Base-by-base conservation (phyloP, 92 coral and sea anemone genomes). In the Porites evermanni region DNA sequence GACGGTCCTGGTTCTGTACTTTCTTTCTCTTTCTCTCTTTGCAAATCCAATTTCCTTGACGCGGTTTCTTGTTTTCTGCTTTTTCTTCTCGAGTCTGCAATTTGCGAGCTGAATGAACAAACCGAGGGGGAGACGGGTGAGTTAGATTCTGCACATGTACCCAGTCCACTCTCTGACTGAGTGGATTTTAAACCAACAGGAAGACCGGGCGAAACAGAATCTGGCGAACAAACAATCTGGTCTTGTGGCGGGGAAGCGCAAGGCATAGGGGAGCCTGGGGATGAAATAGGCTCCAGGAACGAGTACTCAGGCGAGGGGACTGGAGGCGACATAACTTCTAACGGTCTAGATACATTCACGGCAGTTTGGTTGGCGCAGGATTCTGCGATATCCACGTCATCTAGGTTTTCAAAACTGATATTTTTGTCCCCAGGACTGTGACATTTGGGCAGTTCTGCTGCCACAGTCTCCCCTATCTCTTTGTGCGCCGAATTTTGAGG, bases 291-390 rank as follows among this genome's bases (percentile, higher is more conserved):
- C 9, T 82, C 88, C 20, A 84, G 47, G 59, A 90, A 90, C 2
- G 89, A 75, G 86, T 90, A 92, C 7, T 88, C 86, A 4, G 98
- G 98, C 2, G 98, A 94, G 19, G 95, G 95, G 64, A 90, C 88
- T 32, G 93, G 90, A 8, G 94, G 94, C 56, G 98, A 89, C 74
- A 94, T 74, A 72, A 94, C 79, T 47, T 84, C 83, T 38, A 52
- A 18, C 8, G 64, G 13, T 71, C 53, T 75, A 18, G 44, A n/a
- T 2, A 64, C 2, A 19, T 19, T 29, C 14, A 3, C 80, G 8
- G 64, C 72, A 12, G 63, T 21, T 66, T 82, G 47, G 61, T 83
- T 72, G 19, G 64, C 79, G 56, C 26, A 24, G 6, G 13, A 20
- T 19, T 83, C 79, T n/a, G n/a, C n/a, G 64, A 61, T 51, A 61